Conservation (phyloP, 92 coral and sea anemone genomes). For the Blastomussa wellsi region DNA sequence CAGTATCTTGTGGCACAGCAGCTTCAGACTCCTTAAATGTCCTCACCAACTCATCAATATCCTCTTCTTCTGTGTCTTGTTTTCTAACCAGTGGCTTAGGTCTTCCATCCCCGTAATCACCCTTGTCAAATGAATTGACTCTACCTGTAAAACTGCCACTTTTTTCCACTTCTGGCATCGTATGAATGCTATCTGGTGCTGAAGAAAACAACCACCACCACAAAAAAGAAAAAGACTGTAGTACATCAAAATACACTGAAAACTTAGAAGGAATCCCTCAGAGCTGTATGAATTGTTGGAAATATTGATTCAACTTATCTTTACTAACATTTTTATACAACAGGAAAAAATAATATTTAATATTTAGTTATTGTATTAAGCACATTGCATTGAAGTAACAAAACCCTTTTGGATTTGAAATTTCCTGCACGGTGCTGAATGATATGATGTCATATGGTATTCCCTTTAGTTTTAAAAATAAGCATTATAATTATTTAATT, state of each 20-base stretch:
- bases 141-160: background rate
- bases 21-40: slow-evolving; percentile 73
- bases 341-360: no score
- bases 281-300: background rate
- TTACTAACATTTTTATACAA: no score
- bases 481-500: no score
- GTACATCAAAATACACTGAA: background rate
- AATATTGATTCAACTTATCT: background rate
- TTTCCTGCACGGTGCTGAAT: no score
- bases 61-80: slow-evolving; percentile 78
- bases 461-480: no score
- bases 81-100: slow-evolving; percentile 10
- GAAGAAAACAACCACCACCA: background rate
- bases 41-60: slow-evolving; percentile 83
- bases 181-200: slow-evolving; percentile 23
- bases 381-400: no score
- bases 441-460: no score
- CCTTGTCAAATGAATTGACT: background rate
- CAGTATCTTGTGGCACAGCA: slow-evolving; percentile 32
- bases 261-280: background rate
- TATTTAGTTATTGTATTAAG: no score
- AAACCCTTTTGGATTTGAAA: no score
- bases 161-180: background rate
- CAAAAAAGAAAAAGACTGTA: background rate
- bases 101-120: slow-evolving; percentile 4